Evolutionary conservation across 1,140 invertebrate species (phyloP), one percentile per base, ranked within the genome.

Genomic region (Nixonia krombeini): DNA sequence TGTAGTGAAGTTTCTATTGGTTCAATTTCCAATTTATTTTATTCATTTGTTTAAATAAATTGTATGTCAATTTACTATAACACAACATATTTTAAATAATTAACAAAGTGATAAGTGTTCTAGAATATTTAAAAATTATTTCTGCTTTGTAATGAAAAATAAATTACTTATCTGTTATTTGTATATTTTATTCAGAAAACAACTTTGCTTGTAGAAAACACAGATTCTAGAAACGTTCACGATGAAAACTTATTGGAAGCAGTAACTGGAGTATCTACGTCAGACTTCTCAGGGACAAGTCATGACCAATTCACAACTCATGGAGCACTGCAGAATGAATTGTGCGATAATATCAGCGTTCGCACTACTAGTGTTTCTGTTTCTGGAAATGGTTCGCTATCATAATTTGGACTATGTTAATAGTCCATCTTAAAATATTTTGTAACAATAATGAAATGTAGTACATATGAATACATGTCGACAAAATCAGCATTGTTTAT

Each of bases 291-390:
- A 61, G 73, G 70, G 42, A 26, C 62, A 25, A 74, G 73, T 75
- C 77, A 79, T 70, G 82, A 85, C 10, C 62, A 75, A 38, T 55
- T 80, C 38, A 53, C 76, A n/a, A 64, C 72, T 44, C 83, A 83
- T 75, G 79, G 79, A 46, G 58, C 78, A 18, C 56, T 64, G 0
- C 80, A 82, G 58, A 76, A 76, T 9, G 84, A 84, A 46, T 71
- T 78, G 33, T 80, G 76, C 16, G 84, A 84, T 74, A 81, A 75
- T 59, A 64, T 81, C 40, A 85, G 83, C 51, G 76, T 82, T 69
- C 82, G 79, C 31, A 84, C 83, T 46, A 79, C 81, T 15, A 85
- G 81, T 52, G 83, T 82, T 15, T 83, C 81, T 7, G 58, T 79
- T 42, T 85, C 83, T 44, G 83, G 80, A 21, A 83, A 85, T 74